Conservation (phyloP, 2,888 invertebrate genomes). For the Mongoloraphidia duomilia region DNA sequence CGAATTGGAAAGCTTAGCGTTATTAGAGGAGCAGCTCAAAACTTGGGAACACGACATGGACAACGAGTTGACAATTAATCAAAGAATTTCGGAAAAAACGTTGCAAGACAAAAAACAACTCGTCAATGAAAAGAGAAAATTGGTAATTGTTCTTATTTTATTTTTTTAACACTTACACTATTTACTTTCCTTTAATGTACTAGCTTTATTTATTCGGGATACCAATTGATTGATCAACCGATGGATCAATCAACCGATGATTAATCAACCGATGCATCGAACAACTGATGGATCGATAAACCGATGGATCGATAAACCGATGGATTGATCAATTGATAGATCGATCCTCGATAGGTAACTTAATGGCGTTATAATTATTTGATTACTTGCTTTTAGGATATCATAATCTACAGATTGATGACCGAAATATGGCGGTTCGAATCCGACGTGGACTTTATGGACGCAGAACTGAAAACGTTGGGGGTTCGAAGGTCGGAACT, state of each 20-base stretch:
- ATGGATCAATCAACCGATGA: too few species aligned
- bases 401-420: constrained; percentile 49
- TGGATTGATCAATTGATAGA: too few species aligned
- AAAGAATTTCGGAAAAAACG: constrained; percentile 50
- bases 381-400: constrained; percentile 30
- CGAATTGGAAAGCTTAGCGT: constrained; percentile 41
- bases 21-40: constrained; percentile 41
- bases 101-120: constrained; percentile 37
- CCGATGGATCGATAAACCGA: too few species aligned
- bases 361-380: too few species aligned
- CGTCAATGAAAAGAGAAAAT: constrained; percentile 40
- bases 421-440: constrained; percentile 58
- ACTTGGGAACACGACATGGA: constrained; percentile 50
- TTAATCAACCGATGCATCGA: too few species aligned
- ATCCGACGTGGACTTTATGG: constrained; percentile 44
- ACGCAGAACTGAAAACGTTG: constrained; percentile 50
- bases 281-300: too few species aligned
- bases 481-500: constrained; percentile 43
- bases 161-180: too few species aligned
- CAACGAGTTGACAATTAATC: constrained; percentile 44
- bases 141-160: constrained; percentile 26
- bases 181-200: too few species aligned
- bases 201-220: too few species aligned
- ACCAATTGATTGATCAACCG: too few species aligned
- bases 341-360: too few species aligned